phyloP scores from a whole-genome alignment of 2,888 invertebrate species.

The Antheraea assamensis region DNA sequence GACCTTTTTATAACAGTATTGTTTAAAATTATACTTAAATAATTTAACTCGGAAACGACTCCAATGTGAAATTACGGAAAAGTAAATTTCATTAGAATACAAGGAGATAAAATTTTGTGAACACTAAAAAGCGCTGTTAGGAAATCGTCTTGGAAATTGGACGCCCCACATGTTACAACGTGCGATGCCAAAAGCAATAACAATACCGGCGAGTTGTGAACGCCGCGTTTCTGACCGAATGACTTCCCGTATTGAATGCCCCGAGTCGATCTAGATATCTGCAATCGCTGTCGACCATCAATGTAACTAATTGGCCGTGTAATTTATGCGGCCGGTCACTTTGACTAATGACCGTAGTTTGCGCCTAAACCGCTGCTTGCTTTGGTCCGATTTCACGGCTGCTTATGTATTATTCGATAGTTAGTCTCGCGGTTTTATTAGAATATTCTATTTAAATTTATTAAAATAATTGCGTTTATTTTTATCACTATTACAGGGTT shows the following conservation, averaged over 20 bases:
- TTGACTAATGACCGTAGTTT: conserved; percentile 60
- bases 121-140: conserved; percentile 1
- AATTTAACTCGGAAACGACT: not conserved
- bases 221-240: conserved; percentile 18
- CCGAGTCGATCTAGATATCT: conserved; percentile 53
- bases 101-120: not conserved
- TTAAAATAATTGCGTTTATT: not conserved
- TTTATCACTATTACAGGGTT: too few relatives aligned
- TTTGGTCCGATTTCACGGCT: conserved; percentile 27
- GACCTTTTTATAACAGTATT: not conserved
- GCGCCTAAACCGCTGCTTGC: conserved; percentile 23
- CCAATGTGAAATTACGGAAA: not conserved
- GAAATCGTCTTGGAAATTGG: conserved; percentile 13
- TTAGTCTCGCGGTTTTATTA: not conserved
- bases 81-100: not conserved
- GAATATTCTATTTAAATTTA: not conserved
- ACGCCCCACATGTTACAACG: conserved; percentile 8
- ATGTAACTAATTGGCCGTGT: conserved; percentile 74
- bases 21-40: not conserved
- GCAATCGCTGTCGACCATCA: conserved; percentile 66
- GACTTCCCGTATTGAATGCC: conserved; percentile 28
- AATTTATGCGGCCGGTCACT: conserved; percentile 65
- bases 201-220: conserved; percentile 15
- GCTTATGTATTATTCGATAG: not conserved
- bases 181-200: conserved; percentile 15